Conservation (phyloP, 1,140 invertebrate genomes). For the Macrobrachium rosenbergii region DNA sequence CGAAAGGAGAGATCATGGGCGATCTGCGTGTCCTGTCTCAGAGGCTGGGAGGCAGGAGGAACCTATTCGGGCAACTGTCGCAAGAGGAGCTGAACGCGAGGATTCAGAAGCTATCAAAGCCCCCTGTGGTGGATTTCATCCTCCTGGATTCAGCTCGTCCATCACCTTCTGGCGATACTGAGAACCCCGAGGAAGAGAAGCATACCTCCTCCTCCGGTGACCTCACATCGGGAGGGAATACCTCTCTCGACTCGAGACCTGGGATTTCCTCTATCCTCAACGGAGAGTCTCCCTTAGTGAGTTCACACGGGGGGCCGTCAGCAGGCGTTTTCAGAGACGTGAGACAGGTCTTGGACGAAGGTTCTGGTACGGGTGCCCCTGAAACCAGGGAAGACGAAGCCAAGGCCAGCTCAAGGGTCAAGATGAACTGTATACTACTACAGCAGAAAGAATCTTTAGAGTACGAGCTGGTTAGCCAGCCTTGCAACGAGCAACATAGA, state of each 20-base stretch:
- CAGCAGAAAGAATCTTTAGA: constrained; percentile 3
- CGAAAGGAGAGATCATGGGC: too few relatives aligned
- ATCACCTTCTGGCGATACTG: background rate
- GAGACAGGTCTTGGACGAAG: too few relatives aligned
- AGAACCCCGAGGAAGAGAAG: background rate
- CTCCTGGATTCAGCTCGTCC: background rate
- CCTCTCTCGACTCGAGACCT: too few relatives aligned
- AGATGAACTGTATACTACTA: constrained; percentile 1
- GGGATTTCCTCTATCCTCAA: too few relatives aligned
- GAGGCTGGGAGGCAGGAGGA: too few relatives aligned
- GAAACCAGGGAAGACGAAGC: background rate
- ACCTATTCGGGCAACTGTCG: background rate
- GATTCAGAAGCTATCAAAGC: too few relatives aligned
- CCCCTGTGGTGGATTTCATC: background rate
- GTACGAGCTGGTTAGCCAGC: background rate
- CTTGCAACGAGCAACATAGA: background rate
- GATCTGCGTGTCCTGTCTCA: too few relatives aligned
- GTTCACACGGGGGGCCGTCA: too few relatives aligned
- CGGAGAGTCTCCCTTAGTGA: too few relatives aligned
- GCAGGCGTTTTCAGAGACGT: too few relatives aligned
- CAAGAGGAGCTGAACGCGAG: background rate
- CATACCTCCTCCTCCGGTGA: background rate
- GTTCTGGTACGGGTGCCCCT: too few relatives aligned
- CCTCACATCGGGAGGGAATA: background rate
- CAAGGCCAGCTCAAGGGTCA: background rate